These are phyloP conservation scores for Natrix natrix DNA, from an alignment of 2,797 vertebrate genomes.

Conservation along the genomic window DNA sequence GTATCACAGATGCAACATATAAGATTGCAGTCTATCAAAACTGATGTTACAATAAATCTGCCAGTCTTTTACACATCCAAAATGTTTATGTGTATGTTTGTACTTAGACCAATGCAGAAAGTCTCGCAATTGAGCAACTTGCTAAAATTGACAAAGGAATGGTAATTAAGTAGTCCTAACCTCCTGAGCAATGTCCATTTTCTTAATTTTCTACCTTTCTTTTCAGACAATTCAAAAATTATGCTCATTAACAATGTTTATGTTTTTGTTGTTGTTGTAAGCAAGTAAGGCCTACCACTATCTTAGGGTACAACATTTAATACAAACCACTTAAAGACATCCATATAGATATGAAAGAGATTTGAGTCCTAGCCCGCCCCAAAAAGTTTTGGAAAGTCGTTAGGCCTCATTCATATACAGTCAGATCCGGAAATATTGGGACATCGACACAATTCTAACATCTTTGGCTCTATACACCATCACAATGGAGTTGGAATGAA, in stretches of 20 bases:
- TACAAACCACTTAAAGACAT: slow-evolving; percentile 31
- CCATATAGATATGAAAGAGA: slow-evolving; percentile 18
- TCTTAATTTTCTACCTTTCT: not conserved
- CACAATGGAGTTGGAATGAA: no score
- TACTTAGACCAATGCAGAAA: not conserved
- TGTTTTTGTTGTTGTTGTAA: not conserved
- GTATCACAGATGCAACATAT: not conserved
- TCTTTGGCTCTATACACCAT: no score
- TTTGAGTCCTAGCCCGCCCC: not conserved
- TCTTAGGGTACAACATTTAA: slow-evolving; percentile 19
- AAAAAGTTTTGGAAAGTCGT: not conserved
- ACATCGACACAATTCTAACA: no score
- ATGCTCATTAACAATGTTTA: not conserved
- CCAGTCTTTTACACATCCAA: not conserved
- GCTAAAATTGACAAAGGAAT: not conserved
- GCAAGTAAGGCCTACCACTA: slow-evolving; percentile 14
- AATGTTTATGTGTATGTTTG: not conserved
- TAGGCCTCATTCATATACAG: not conserved
- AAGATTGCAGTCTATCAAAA: not conserved
- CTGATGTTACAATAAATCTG: not conserved
- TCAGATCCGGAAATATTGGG: no score
- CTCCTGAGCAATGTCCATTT: not conserved
- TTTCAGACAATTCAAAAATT: not conserved
- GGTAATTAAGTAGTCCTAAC: not conserved
- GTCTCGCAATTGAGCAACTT: not conserved